A percentile compares a stretch with the other conserved stretches of the same genome.
Conservation (phyloP, 2,113 vertebrate genomes). For the Cathartes aura region DNA sequence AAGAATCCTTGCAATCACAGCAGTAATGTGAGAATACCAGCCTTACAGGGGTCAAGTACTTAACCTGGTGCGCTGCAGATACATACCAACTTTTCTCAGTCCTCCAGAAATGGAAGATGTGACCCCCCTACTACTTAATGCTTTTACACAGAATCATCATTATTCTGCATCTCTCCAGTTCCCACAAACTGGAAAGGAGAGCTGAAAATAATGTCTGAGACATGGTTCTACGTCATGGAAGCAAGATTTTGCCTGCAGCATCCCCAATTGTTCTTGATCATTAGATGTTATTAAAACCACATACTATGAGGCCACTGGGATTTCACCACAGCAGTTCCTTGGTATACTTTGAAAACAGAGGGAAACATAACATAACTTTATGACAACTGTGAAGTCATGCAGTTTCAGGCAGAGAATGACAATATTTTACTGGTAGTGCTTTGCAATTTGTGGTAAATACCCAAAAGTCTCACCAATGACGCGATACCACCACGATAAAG, state of each 20-base stretch:
- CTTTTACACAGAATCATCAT: background rate
- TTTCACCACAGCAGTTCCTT: background rate
- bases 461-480: rapidly evolving
- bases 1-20: background rate
- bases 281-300: background rate
- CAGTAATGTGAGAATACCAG: background rate
- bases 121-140: background rate
- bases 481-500: background rate
- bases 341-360: background rate
- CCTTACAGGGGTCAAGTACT: background rate
- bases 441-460: background rate
- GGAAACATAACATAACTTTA: background rate
- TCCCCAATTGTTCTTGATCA: background rate
- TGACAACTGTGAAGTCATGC: background rate
- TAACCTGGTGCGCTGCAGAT: background rate
- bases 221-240: background rate
- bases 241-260: background rate
- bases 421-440: background rate
- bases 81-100: background rate
- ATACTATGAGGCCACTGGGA: background rate
- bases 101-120: background rate
- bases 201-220: background rate
- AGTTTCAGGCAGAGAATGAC: background rate
- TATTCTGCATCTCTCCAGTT: background rate
- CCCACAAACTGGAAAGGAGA: background rate